Base-by-base conservation (phyloP, 2,797 vertebrate species). In the Agapornis canus region DNA sequence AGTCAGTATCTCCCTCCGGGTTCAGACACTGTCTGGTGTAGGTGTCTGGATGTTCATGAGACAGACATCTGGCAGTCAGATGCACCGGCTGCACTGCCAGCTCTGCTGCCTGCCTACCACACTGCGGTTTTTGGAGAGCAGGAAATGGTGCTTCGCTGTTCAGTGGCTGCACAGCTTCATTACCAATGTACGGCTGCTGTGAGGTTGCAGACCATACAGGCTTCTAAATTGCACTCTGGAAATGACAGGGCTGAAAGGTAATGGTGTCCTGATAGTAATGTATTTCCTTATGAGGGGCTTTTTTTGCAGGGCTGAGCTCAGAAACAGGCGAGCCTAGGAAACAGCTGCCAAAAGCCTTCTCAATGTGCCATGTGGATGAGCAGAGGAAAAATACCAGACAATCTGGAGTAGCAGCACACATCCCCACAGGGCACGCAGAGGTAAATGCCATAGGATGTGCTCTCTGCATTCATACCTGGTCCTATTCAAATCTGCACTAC, bases 301-400 rank as follows among this genome's bases (percentile, higher is more conserved):
- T 90, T 80, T 85, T 57, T 82, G n/a, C 60, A 84, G 19, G 54
- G 49, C 54, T 93, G 83, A 86, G 57, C 61, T 86, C 57, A 75
- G 88, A 78, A 91, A 77, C 31, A 48, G 40, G 8, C 94, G 52
- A 94, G 64, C 48, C 37, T 45, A 22, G 45, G 45, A 84, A 31
- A 7, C n/a, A 69, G 57, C 49, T 86, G 86, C 83, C 86, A 86
- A 90, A 75, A 95, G 15, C 31, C 70, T 86, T 66, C 63, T 76
- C 82, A 31, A 0, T 35, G 42, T 54, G 54, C 73, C 66, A 25
- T n/a, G 65, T 29, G 86, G 88, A 91, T 76, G 86, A 92, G 70
- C 69, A 86, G 64, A 89, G 39, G 40, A 87, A 91, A 94, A 95
- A 13, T 82, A 77, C 37, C 68, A 75, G 45, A 56, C 63, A 77